Percentiles rank a stretch among this genome's conserved stretches.
phyloP scores from a whole-genome alignment of 2,797 vertebrate genomes.

The Garrulus glandarius region DNA sequence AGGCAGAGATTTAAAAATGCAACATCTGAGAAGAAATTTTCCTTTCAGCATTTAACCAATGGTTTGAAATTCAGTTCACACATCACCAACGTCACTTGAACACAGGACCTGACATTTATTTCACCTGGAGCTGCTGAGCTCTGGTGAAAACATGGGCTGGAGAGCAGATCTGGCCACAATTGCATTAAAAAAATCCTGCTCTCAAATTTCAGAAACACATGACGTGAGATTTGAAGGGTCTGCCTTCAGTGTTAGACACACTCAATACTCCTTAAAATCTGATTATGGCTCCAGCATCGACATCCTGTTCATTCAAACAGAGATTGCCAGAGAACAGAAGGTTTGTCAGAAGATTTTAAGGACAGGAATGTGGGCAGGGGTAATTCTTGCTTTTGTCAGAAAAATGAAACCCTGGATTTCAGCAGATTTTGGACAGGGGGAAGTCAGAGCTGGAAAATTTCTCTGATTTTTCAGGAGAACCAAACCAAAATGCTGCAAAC shows the following conservation, averaged over 20 bases:
- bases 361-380: background rate
- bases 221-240: background rate
- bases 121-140: background rate
- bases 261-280: background rate
- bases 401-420: background rate
- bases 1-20: background rate
- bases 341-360: background rate
- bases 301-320: background rate
- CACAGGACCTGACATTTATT: slow-evolving; percentile 27
- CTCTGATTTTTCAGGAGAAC: background rate
- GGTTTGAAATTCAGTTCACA: slow-evolving; percentile 36
- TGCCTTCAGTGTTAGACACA: background rate
- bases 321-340: background rate
- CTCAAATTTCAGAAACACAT: background rate
- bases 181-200: background rate
- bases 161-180: background rate
- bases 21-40: background rate
- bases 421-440: background rate
- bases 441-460: background rate
- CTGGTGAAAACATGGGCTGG: background rate
- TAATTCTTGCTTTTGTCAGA: background rate
- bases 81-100: background rate
- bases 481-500: background rate
- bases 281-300: background rate
- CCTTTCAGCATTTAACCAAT: slow-evolving; percentile 10